Evolutionary conservation across 2,888 invertebrate species (phyloP), one percentile per base, ranked within the genome.

Genomic region (Bombylius discolor): DNA sequence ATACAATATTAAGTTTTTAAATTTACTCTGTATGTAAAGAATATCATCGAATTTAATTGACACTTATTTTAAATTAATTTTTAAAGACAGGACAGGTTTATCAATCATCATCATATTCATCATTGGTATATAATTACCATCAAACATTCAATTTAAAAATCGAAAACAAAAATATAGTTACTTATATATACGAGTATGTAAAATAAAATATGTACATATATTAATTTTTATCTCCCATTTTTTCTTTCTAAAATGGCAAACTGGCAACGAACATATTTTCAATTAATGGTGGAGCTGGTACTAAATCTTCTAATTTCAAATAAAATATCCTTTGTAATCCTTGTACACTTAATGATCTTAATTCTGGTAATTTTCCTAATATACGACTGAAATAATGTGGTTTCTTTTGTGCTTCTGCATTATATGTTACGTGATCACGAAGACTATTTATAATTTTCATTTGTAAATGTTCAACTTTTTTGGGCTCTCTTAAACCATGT

Each of bases 361-460:
- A 80, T 73, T 95, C 95, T 6, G 96, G 93, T 64, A 96, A 79
- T 74, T 94, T 94, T 53, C 92, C 91, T 61, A 96, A 79, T 59
- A 96, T 83, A 58, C 91, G 83, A 66, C 95, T 94, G 80, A 96
- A 92, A 77, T 94, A 95, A 68, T 95, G 92, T 32, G 91, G 86
- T 68, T 93, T 93, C 65, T 88, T 82, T 69, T 90, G 89, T 36
- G 89, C 89, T 67, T 89, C 89, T 34, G 87, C 84, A 71, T 90
- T 89, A 74, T 90, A 90, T 31, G 94, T 95, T 70, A 95, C 94
- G 77, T 98, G 97, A 68, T 98, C 97, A 49, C 95, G 85, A 58
- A 98, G 79, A 58, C 95, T 93, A 60, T 91, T 89, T 66, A 97
- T 93, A 67, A 98, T 90, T 75, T 94, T 95, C 88, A 92, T 94